Evolutionary conservation across 2,888 invertebrate genomes (phyloP).

Genomic region (Malthinus flaveolus): DNA sequence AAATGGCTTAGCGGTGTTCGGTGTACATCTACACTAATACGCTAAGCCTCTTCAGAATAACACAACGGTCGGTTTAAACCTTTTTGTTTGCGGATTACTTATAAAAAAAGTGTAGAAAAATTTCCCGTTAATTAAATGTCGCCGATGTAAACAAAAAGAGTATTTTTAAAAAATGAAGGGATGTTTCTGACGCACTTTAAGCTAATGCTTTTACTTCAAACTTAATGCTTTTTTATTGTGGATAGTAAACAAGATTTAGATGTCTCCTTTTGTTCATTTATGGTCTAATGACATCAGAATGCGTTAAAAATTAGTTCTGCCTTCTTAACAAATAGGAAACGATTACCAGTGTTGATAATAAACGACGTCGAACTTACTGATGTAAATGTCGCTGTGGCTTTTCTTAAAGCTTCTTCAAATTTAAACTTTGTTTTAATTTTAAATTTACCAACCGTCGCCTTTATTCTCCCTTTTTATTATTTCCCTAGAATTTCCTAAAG

Average conservation of each 20-base stretch:
- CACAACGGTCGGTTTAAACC: slow-evolving; percentile 11
- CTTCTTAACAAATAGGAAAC: slow-evolving; percentile 6
- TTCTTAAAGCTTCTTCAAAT: background rate
- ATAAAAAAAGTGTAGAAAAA: slow-evolving; percentile 8
- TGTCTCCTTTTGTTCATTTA: slow-evolving; percentile 6
- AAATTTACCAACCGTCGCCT: background rate
- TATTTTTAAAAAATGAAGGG: slow-evolving; percentile 4
- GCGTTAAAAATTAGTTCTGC: slow-evolving; percentile 6
- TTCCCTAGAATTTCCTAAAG: background rate
- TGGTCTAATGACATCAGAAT: slow-evolving; percentile 5
- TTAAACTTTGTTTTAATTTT: background rate
- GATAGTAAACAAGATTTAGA: slow-evolving; percentile 7
- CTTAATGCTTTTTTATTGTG: slow-evolving; percentile 7
- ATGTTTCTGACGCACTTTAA: slow-evolving; percentile 5
- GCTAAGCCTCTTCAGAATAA: slow-evolving; percentile 18
- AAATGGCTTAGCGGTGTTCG: slow-evolving; percentile 17
- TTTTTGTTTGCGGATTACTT: slow-evolving; percentile 20
- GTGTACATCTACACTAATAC: slow-evolving; percentile 19
- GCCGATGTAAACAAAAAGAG: slow-evolving; percentile 5
- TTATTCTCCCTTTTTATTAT: background rate
- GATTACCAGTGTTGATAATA: slow-evolving; percentile 3
- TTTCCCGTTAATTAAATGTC: slow-evolving; percentile 15
- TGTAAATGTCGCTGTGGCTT: slow-evolving; percentile 4
- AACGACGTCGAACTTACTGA: slow-evolving; percentile 6
- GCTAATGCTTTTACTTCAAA: slow-evolving; percentile 6